phyloP scores from a whole-genome alignment of 1,140 invertebrate genomes.

The Oedothorax gibbosus region DNA sequence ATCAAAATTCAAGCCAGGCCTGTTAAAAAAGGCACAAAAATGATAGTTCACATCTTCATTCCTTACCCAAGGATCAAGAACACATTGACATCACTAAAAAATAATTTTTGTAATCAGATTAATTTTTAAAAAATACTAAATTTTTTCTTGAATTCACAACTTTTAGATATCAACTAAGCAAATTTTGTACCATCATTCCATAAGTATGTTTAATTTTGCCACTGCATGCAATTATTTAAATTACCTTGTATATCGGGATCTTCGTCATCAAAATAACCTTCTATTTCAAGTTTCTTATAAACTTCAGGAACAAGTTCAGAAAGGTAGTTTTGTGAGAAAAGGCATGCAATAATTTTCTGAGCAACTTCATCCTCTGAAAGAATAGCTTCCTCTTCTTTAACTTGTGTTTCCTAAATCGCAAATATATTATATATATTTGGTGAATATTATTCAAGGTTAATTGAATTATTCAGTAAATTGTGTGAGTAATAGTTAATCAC shows the following conservation, averaged over 20 bases:
- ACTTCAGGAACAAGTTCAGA: slow-evolving; percentile 85
- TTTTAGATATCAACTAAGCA: no score
- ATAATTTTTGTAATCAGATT: no score
- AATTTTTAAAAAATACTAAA: no score
- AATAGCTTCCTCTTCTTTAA: slow-evolving; percentile 73
- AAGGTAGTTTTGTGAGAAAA: slow-evolving; percentile 85
- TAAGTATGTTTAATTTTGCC: no score
- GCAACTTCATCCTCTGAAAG: slow-evolving; percentile 78
- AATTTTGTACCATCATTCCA: no score
- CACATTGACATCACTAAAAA: no score
- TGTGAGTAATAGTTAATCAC: neutral
- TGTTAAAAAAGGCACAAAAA: no score
- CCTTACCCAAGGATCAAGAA: no score
- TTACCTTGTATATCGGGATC: slow-evolving; percentile 79
- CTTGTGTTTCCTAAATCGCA: slow-evolving; percentile 64
- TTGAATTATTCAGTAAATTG: neutral
- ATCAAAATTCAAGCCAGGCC: no score
- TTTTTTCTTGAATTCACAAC: no score
- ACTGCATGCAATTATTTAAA: no score
- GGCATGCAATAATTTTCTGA: slow-evolving; percentile 82
- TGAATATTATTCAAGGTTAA: neutral
- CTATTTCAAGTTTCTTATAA: slow-evolving; percentile 80
- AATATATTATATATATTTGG: neutral
- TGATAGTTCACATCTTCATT: no score
- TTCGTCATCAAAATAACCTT: slow-evolving; percentile 76